phyloP scores from a whole-genome alignment of 2,797 vertebrate species.

The Pseudochromis fuscus region DNA sequence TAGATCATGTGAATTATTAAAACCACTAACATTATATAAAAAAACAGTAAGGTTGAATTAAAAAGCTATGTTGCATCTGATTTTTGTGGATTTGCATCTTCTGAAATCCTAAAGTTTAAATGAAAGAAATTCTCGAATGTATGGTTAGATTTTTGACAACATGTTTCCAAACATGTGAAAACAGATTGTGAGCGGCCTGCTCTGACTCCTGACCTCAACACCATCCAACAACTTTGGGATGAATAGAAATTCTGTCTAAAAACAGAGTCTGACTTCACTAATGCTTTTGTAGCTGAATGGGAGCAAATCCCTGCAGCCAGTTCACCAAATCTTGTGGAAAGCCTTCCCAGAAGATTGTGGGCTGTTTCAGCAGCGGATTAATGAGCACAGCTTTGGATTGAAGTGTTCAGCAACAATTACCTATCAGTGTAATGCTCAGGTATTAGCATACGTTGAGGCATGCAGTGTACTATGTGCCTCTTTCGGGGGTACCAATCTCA shows the following conservation, averaged over 20 bases:
- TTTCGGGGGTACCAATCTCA: background rate
- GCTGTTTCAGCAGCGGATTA: slow-evolving; percentile 12
- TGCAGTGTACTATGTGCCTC: background rate
- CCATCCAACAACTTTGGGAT: slow-evolving; percentile 1
- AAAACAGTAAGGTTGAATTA: too few relatives aligned
- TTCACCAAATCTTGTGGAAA: slow-evolving; percentile 1
- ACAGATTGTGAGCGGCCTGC: background rate
- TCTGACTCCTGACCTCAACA: background rate
- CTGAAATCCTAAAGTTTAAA: too few relatives aligned
- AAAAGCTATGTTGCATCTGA: too few relatives aligned
- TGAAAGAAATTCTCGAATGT: too few relatives aligned
- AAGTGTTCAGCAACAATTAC: background rate
- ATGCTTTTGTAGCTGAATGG: slow-evolving; percentile 12
- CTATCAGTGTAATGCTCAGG: background rate
- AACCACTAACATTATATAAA: background rate
- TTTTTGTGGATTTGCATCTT: too few relatives aligned
- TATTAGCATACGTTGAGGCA: background rate
- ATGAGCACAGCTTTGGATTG: background rate
- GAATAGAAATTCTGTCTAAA: background rate
- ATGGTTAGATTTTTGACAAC: too few relatives aligned
- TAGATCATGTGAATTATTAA: background rate
- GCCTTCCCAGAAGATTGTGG: slow-evolving; percentile 3
- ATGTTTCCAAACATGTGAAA: too few relatives aligned
- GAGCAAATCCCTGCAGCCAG: slow-evolving; percentile 11
- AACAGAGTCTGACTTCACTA: slow-evolving; percentile 7